Evolutionary conservation across 2,888 invertebrate genomes (phyloP), one percentile per base, ranked within the genome.

Genomic region (Acrobasis suavella): DNA sequence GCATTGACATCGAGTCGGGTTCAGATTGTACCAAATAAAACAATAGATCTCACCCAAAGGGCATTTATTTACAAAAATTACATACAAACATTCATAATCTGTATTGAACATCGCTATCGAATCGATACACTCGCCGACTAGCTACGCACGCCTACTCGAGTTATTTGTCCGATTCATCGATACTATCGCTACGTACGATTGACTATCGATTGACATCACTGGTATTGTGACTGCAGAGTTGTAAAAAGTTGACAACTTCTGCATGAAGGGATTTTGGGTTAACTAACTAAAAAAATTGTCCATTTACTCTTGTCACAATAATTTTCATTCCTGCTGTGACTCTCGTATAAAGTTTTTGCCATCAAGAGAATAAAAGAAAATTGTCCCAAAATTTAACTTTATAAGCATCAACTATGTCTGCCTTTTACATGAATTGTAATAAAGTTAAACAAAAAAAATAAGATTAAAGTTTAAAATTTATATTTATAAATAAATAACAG

Each of bases 31-130:
- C 42, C 22, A 50, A 15, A 50, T 37, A 50, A 81, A 81, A 73
- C 76, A 64, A 62, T 6, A 39, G 37, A 42, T 63, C 62, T 67
- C 66, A 77, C 82, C 68, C 70, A 52, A 63, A 49, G 70, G 87
- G 86, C 72, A 63, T 87, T 88, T 90, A 86, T 87, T 87, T 89
- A 89, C 63, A 91, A 92, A 92, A 92, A 74, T 91, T 92, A 92
- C 92, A 92, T 92, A 92, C 86, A 92, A 92, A 92, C 92, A 92
- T 87, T 87, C 88, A 92, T 85, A 83, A 78, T 83, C 72, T 68
- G 69, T 77, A 82, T 80, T 77, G 83, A 85, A 85, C 82, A 75
- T 77, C 73, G 75, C 81, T 80, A 78, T 73, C 69, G 66, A 73
- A 69, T 72, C 72, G 72, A 75, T 77, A 80, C 72, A 75, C 78